These are phyloP conservation scores for Dione vanillae DNA, from an alignment of 2,888 invertebrate species.

Conservation along the genomic window DNA sequence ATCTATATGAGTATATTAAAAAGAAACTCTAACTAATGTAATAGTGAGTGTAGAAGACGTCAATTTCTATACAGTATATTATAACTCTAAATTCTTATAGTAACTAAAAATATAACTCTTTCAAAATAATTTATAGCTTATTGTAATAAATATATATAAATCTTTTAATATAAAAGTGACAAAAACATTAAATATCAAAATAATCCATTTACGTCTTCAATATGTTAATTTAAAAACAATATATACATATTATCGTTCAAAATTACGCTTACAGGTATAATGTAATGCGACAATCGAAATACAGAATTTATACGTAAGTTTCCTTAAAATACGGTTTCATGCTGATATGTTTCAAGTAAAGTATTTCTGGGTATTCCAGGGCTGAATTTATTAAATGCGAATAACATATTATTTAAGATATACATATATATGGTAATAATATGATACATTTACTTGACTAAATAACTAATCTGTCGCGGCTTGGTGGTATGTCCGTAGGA, in stretches of 20 bases:
- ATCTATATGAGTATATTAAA: too few species aligned
- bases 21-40: too few species aligned
- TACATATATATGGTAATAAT: background rate
- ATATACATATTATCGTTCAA: background rate
- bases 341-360: constrained; percentile 48
- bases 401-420: background rate
- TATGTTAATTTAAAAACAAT: background rate
- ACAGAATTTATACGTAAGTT: constrained; percentile 55
- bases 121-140: background rate
- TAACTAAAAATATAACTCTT: background rate
- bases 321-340: constrained; percentile 59
- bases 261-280: constrained; percentile 6
- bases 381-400: constrained; percentile 23
- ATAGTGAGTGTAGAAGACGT: too few species aligned
- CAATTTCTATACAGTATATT: too few species aligned
- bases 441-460: too few species aligned
- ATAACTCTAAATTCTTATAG: too few species aligned
- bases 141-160: background rate
- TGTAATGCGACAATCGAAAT: constrained; percentile 51
- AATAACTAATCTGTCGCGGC: too few species aligned
- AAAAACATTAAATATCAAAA: background rate
- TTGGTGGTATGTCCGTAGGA: too few species aligned
- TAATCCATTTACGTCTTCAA: background rate
- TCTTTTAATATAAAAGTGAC: background rate
- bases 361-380: constrained; percentile 36